Evolutionary conservation across 2,888 invertebrate species (phyloP).

Genomic region (Amphipoea oculea): DNA sequence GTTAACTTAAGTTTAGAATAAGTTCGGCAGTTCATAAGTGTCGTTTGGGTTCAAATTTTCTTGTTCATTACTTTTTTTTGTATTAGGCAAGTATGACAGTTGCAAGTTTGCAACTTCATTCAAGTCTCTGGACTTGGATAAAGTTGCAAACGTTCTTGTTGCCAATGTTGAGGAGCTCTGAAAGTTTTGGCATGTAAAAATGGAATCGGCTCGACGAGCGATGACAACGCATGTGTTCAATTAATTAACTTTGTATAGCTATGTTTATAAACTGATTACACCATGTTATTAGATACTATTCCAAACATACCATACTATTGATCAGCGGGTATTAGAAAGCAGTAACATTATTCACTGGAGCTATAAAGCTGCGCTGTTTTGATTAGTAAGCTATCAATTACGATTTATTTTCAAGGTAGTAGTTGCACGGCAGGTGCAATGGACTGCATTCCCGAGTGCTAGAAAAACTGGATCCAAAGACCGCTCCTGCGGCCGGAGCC

Average conservation of each 20-base stretch:
- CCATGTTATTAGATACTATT: conserved; percentile 20
- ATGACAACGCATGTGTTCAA: conserved; percentile 15
- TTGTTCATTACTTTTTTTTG: conserved; percentile 18
- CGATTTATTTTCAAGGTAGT: conserved; percentile 73
- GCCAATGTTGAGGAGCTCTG: not conserved
- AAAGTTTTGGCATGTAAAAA: conserved; percentile 23
- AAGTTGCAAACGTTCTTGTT: not conserved
- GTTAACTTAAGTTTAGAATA: conserved; percentile 25
- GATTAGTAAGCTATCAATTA: conserved; percentile 74
- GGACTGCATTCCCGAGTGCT: conserved; percentile 86
- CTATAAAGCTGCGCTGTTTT: conserved; percentile 63
- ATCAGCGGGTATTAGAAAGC: conserved; percentile 53
- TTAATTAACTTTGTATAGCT: conserved; percentile 22
- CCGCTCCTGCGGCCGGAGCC: conserved; percentile 71
- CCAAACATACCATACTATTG: conserved; percentile 33
- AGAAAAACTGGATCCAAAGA: conserved; percentile 87
- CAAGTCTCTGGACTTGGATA: not conserved
- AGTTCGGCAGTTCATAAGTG: conserved; percentile 20
- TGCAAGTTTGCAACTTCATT: conserved; percentile 17
- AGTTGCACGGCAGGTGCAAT: conserved; percentile 82
- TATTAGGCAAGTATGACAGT: not conserved
- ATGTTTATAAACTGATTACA: conserved; percentile 25
- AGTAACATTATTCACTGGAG: conserved; percentile 54
- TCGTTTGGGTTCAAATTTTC: conserved; percentile 23
- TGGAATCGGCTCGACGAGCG: not conserved